phyloP scores from a whole-genome alignment of 2,797 vertebrate genomes.

The Orientallactaga sibirica region DNA sequence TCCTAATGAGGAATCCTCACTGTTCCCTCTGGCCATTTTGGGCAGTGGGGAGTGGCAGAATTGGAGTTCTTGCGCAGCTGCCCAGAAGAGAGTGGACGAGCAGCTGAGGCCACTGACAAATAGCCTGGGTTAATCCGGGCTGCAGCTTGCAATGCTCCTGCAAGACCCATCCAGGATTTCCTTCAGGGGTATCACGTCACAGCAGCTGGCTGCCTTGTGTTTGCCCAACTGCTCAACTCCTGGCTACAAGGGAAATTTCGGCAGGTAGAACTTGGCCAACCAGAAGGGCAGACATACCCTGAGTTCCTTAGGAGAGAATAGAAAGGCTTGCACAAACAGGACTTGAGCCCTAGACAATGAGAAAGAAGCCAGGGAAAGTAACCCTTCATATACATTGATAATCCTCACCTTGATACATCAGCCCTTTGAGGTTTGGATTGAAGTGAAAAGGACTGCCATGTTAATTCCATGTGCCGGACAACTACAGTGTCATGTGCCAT shows the following conservation, averaged over 20 bases:
- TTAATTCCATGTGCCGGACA: constrained; percentile 24
- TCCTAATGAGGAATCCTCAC: constrained; percentile 55
- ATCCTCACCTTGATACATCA: not conserved
- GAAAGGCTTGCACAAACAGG: constrained; percentile 39
- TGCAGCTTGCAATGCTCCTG: constrained; percentile 53
- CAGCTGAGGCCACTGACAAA: constrained; percentile 72
- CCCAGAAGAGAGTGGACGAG: constrained; percentile 60
- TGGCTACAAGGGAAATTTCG: constrained; percentile 60
- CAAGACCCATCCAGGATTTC: constrained; percentile 72
- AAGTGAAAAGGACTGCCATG: constrained; percentile 16
- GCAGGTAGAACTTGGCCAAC: constrained; percentile 70
- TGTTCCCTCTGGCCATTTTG: constrained; percentile 37
- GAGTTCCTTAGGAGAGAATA: constrained; percentile 22
- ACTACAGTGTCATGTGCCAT: constrained; percentile 17
- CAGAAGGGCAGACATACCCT: not conserved
- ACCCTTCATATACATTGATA: not conserved
- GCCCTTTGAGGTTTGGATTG: constrained; percentile 11
- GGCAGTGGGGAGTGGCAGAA: constrained; percentile 50
- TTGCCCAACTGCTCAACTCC: constrained; percentile 70
- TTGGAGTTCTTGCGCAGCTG: constrained; percentile 72
- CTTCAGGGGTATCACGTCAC: constrained; percentile 75
- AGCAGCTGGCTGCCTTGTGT: constrained; percentile 71
- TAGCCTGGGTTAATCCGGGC: constrained; percentile 72
- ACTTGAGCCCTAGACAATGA: not conserved
- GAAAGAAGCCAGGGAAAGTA: constrained; percentile 35